These are phyloP conservation scores for Otolemur crassicaudatus DNA, from an alignment of 2,797 vertebrate species.

Conservation along the genomic window DNA sequence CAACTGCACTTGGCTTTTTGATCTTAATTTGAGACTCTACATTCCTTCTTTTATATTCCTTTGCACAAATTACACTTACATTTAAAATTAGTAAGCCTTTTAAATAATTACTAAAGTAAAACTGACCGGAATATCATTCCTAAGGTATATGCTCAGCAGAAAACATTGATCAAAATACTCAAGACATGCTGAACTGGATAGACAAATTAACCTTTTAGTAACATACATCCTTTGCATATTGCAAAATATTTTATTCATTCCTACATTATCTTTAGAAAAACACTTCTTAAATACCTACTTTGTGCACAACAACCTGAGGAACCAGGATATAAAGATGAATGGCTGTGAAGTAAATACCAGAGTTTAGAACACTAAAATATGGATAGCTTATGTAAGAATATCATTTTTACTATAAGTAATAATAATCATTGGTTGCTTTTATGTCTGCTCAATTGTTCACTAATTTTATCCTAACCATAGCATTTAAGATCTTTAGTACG, in stretches of 20 bases:
- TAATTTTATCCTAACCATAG: conserved; percentile 16
- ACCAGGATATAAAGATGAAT: background rate
- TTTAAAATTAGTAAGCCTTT: background rate
- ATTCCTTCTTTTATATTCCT: background rate
- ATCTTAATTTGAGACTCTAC: background rate
- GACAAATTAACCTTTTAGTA: conserved; percentile 21
- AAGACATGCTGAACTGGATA: background rate
- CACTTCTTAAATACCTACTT: background rate
- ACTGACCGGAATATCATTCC: background rate
- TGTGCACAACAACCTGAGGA: background rate
- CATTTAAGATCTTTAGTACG: background rate
- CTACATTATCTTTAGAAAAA: background rate
- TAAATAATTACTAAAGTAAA: conserved; percentile 38
- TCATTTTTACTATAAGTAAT: background rate
- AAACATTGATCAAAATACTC: background rate
- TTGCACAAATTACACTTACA: background rate
- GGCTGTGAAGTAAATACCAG: background rate
- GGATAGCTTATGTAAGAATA: background rate
- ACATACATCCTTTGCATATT: background rate
- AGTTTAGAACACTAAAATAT: background rate
- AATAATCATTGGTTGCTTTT: background rate
- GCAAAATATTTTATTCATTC: background rate
- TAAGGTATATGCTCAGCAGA: background rate
- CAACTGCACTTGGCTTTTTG: background rate
- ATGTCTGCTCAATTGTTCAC: conserved; percentile 2